phyloP scores from a whole-genome alignment of 2,888 invertebrate genomes.

The Lasioglossum vierecki region DNA sequence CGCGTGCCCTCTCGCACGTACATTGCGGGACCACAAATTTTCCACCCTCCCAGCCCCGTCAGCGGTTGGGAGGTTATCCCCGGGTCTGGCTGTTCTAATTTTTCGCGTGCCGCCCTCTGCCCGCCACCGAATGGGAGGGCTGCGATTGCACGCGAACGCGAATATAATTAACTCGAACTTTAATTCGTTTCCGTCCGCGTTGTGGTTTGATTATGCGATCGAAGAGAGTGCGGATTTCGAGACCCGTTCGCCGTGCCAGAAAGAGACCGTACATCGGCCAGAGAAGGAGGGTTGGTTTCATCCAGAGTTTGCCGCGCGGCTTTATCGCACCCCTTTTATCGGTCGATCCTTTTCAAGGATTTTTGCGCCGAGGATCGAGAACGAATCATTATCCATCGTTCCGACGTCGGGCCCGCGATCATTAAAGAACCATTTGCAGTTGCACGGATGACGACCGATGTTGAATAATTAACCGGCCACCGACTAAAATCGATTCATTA shows the following conservation, averaged over 20 bases:
- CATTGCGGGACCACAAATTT: constrained; percentile 6
- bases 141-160: constrained; percentile 44
- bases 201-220: constrained; percentile 37
- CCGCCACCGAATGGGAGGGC: constrained; percentile 4
- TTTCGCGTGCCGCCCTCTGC: constrained; percentile 33
- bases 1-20: neutral
- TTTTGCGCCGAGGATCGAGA: constrained; percentile 1
- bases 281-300: neutral
- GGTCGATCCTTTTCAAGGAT: constrained; percentile 21
- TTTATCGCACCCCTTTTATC: neutral
- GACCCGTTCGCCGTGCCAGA: neutral
- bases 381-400: neutral
- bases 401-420: constrained; percentile 23
- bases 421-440: constrained; percentile 69
- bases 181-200: constrained; percentile 51
- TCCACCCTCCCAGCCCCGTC: neutral
- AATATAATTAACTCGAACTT: constrained; percentile 56
- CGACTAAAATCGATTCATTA: constrained; percentile 71
- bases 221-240: constrained; percentile 37
- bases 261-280: neutral
- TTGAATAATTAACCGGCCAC: constrained; percentile 69
- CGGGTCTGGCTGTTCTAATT: constrained; percentile 24
- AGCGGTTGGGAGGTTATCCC: neutral
- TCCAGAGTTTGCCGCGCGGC: neutral
- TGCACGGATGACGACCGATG: constrained; percentile 64